Percentiles rank a stretch among this genome's conserved stretches.
Evolutionary conservation across 2,797 vertebrate genomes (phyloP).

Genomic region (Saxicola maurus): DNA sequence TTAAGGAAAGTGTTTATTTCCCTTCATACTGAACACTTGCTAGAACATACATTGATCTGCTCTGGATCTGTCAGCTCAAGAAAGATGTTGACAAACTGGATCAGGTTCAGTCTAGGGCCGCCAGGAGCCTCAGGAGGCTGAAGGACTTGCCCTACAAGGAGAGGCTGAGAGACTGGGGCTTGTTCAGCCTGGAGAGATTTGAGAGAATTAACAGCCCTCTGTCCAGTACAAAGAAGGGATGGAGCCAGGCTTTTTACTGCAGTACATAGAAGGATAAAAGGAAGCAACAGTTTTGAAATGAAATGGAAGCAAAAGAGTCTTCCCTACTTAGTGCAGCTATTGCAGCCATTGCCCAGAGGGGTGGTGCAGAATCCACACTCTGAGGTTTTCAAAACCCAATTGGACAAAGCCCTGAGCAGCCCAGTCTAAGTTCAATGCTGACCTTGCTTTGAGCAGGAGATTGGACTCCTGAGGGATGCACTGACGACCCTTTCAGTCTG

Average conservation of each 20-base stretch:
- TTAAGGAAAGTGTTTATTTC: not conserved
- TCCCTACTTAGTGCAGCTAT: rapidly evolving
- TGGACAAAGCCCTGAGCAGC: not conserved
- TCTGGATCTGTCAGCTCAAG: not conserved
- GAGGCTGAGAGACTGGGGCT: not conserved
- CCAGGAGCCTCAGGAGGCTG: not conserved
- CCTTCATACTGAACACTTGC: not conserved
- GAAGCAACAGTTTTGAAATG: not conserved
- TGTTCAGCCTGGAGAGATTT: not conserved
- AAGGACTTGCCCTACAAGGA: not conserved
- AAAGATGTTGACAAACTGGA: not conserved
- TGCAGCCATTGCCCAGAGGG: not conserved
- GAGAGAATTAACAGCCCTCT: not conserved
- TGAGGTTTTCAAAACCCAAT: not conserved
- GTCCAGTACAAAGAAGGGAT: not conserved
- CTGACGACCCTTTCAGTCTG: not conserved
- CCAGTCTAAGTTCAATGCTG: not conserved
- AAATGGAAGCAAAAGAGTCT: not conserved
- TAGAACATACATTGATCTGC: not conserved
- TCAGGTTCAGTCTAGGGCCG: not conserved
- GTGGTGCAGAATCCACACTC: not conserved
- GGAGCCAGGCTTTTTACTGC: not conserved
- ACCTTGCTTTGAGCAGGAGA: not conserved
- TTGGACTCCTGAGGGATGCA: not conserved
- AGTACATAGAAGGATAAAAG: not conserved